A percentile compares a stretch with the other conserved stretches of the same genome.
These are phyloP conservation scores for Gallirallus australis DNA, from an alignment of 2,797 vertebrate species.

Conservation along the genomic window DNA sequence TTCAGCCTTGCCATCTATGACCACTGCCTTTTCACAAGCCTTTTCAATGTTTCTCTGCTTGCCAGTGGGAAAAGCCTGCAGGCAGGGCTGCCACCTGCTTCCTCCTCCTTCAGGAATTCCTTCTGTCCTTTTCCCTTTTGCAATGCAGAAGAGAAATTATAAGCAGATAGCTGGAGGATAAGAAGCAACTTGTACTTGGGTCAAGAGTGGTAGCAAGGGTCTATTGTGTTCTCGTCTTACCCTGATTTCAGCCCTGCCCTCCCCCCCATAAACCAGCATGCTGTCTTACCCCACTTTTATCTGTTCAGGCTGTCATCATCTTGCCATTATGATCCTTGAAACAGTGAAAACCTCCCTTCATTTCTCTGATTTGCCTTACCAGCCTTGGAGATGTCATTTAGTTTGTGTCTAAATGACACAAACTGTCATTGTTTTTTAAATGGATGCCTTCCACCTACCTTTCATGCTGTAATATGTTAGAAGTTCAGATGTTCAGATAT, in stretches of 20 bases:
- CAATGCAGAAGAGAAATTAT: neutral
- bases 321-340: neutral
- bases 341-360: neutral
- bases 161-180: neutral
- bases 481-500: neutral
- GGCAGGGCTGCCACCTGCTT: neutral
- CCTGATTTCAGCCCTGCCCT: neutral
- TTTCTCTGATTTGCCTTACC: neutral
- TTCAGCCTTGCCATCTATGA: neutral
- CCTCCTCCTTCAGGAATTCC: neutral
- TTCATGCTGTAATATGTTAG: neutral
- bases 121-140: neutral
- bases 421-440: neutral
- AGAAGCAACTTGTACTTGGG: neutral
- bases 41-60: neutral
- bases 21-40: neutral
- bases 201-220: neutral
- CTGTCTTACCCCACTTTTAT: neutral
- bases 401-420: neutral
- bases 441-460: neutral
- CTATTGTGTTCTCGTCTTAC: neutral
- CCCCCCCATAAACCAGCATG: neutral
- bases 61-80: neutral
- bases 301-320: neutral
- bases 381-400: neutral